phyloP scores from a whole-genome alignment of 1,140 invertebrate genomes.

The Nephila pilipes region DNA sequence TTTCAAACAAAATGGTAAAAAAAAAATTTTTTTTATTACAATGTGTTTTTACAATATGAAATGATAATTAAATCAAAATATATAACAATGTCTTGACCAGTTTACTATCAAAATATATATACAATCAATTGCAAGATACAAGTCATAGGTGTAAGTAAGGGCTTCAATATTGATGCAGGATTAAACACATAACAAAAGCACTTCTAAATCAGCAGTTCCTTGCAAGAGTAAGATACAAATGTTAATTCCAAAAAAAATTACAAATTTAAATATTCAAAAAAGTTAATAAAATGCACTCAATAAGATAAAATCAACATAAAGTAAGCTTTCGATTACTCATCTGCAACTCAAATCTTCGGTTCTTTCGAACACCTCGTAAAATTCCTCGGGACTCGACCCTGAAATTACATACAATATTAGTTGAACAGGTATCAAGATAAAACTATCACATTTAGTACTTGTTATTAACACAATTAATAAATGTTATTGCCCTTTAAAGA shows the following conservation, averaged over 20 bases:
- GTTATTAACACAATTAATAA: neutral
- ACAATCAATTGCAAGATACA: neutral
- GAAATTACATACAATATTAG: neutral
- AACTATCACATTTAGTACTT: neutral
- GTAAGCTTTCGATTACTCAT: constrained; percentile 49
- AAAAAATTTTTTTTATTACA: too few species aligned
- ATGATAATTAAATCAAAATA: too few species aligned
- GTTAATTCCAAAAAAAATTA: neutral
- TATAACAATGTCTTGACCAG: neutral
- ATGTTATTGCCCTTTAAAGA: neutral
- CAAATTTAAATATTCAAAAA: neutral
- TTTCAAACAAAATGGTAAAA: too few species aligned
- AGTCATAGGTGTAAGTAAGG: neutral
- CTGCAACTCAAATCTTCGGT: constrained; percentile 57
- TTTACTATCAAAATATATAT: constrained; percentile 19
- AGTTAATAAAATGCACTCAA: neutral
- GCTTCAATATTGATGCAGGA: neutral
- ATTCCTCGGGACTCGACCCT: constrained; percentile 13
- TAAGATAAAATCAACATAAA: neutral
- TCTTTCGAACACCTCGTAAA: constrained; percentile 40
- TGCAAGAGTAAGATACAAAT: neutral
- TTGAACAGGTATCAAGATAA: neutral
- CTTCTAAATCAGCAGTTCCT: neutral
- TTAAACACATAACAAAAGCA: neutral
- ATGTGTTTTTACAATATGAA: too few species aligned